phyloP scores from a whole-genome alignment of 2,888 invertebrate genomes.

The Synergus laeviventris region DNA sequence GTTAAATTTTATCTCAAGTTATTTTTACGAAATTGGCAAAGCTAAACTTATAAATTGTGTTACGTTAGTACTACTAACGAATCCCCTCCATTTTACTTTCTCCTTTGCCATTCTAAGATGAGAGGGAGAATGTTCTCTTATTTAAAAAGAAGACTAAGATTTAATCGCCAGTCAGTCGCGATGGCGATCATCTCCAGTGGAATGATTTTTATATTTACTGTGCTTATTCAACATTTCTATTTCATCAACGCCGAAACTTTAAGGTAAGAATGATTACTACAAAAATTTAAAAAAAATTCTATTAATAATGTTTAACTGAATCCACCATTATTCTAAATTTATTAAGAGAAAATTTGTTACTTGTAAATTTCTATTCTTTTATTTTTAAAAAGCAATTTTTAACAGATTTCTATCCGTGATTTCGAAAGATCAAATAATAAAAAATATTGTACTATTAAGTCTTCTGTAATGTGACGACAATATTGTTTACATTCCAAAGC shows the following conservation, averaged over 20 bases:
- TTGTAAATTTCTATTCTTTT: background rate
- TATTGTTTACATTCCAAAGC: background rate
- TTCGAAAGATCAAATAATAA: too few species aligned
- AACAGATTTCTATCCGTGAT: background rate
- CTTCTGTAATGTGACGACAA: background rate
- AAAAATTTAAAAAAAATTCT: background rate
- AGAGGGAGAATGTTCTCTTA: slow-evolving; percentile 58
- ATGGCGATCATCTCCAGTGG: slow-evolving; percentile 50
- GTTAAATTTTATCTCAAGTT: background rate
- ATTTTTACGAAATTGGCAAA: background rate
- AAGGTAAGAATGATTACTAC: slow-evolving; percentile 54
- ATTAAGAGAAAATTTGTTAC: background rate
- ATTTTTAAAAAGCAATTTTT: background rate
- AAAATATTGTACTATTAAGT: background rate
- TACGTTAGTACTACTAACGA: background rate
- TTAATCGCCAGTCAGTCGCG: slow-evolving; percentile 52
- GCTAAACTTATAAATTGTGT: background rate
- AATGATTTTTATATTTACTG: slow-evolving; percentile 59
- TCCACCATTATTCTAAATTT: background rate
- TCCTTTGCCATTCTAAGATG: slow-evolving; percentile 46
- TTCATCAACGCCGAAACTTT: slow-evolving; percentile 48
- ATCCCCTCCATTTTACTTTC: slow-evolving; percentile 46
- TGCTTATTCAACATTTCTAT: slow-evolving; percentile 49
- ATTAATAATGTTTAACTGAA: background rate
- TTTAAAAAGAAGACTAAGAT: slow-evolving; percentile 50